A percentile compares a stretch with the other conserved stretches of the same genome.
Conservation (phyloP, 2,113 vertebrate species). For the Excalfactoria chinensis region DNA sequence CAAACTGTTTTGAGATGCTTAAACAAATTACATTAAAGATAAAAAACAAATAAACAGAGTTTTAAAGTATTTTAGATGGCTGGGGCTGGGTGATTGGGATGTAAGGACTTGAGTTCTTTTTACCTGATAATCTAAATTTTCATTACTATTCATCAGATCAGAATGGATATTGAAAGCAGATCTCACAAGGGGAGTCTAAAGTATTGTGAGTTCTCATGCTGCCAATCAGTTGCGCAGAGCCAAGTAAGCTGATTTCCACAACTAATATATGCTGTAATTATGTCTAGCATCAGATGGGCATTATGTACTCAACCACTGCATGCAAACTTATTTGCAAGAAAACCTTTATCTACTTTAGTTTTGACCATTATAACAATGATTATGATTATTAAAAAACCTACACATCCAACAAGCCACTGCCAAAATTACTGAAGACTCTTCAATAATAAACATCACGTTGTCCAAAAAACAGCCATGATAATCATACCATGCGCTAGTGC, state of each 20-base stretch:
- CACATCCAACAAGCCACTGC: background rate
- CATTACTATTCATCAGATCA: background rate
- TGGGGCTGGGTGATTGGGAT: background rate
- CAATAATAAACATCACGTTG: background rate
- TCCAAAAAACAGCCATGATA: background rate
- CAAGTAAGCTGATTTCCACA: background rate
- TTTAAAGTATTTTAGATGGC: background rate
- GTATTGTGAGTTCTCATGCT: background rate
- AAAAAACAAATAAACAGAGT: background rate
- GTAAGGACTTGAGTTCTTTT: background rate
- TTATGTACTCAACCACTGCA: background rate
- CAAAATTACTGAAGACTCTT: background rate
- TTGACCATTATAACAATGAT: background rate
- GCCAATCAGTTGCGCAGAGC: background rate
- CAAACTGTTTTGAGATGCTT: background rate
- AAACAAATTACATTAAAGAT: background rate
- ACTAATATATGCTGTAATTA: background rate
- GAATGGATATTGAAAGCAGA: background rate
- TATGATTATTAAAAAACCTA: background rate
- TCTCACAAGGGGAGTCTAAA: background rate
- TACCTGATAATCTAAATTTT: background rate
- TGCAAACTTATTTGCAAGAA: background rate
- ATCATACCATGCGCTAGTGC: background rate
- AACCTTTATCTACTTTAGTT: background rate
- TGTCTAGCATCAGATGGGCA: background rate